Conservation (phyloP, 1,140 invertebrate genomes). For the Nixonia krombeini region DNA sequence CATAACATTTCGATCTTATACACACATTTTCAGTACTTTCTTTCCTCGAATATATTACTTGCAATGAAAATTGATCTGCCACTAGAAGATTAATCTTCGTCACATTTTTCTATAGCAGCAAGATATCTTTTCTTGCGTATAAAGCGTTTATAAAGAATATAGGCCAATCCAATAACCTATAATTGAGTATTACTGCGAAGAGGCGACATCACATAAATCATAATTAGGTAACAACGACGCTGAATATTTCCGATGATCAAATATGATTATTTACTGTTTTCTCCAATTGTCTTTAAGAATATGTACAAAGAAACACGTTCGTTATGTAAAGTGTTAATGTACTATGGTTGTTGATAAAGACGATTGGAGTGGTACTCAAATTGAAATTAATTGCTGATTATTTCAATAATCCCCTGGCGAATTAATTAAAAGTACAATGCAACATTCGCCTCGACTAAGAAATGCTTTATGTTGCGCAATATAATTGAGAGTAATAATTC, state of each 20-base stretch:
- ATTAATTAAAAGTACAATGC: no score
- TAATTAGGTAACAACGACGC: conserved; percentile 11
- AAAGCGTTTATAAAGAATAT: conserved; percentile 11
- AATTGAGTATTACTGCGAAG: conserved; percentile 6
- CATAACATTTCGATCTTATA: no score
- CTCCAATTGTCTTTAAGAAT: no score
- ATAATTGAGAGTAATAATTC: conserved; percentile 7
- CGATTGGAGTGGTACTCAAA: background rate
- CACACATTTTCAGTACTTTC: no score
- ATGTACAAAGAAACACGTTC: no score
- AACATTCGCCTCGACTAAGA: background rate
- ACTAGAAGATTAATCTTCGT: no score
- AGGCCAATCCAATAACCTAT: conserved; percentile 6
- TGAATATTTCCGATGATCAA: conserved; percentile 4
- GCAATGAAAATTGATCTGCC: no score
- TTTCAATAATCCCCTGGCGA: no score
- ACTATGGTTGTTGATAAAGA: background rate
- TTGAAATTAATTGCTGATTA: conserved; percentile 11
- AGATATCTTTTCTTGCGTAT: no score
- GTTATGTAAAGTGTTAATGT: background rate
- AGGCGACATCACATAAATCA: conserved; percentile 6
- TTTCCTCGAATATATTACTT: no score
- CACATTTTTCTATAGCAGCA: no score
- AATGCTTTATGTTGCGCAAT: background rate
- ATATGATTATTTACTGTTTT: background rate